Base-by-base conservation (phyloP, 2,888 invertebrate genomes). In the Thera britannica region DNA sequence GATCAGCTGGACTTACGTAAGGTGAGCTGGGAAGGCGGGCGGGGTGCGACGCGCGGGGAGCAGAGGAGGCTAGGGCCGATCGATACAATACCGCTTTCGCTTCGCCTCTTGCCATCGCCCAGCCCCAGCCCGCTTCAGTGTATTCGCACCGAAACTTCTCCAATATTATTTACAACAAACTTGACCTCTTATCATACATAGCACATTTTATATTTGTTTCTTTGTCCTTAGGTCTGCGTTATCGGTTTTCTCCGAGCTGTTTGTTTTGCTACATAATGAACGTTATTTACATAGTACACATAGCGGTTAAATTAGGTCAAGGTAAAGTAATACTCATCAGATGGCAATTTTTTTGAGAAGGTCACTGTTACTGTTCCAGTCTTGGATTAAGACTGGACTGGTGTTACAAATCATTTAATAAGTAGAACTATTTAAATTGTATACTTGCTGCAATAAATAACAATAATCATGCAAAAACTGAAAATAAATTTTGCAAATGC, bases 1-100 rank as follows among this genome's bases (percentile, higher is more conserved):
- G 91, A 92, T 92, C 92, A 92, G 92, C 92, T 92, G 92, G 89
- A 85, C 89, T 92, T 92, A 92, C 89, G 92, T 92, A 92, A 92
- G 89, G 90, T 86, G 82, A 81, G 83, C 82, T 83, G 85, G 81
- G 82, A 75, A 75, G 77, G 75, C 73, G 80, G 74, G 76, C 76
- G 78, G 70, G 78, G 75, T 79, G 76, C 71, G 79, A 51, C 68
- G 77, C 64, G 79, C 77, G 80, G 81, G 83, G 80, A 77, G 82
- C 72, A 81, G 84, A 80, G 84, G 23, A 80, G 83, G 85, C 78
- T 88, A 90, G 91, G 91, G 90, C 85, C 88, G 92, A 92, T 92
- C 92, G 92, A 92, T 92, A 92, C 79, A 90, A 92, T 92, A 92
- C 79, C 84, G 89, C 87, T 87, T 88, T 89, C 85, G 87, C 86